Conservation (phyloP, 2,888 invertebrate species). For the Coremacera marginata region DNA sequence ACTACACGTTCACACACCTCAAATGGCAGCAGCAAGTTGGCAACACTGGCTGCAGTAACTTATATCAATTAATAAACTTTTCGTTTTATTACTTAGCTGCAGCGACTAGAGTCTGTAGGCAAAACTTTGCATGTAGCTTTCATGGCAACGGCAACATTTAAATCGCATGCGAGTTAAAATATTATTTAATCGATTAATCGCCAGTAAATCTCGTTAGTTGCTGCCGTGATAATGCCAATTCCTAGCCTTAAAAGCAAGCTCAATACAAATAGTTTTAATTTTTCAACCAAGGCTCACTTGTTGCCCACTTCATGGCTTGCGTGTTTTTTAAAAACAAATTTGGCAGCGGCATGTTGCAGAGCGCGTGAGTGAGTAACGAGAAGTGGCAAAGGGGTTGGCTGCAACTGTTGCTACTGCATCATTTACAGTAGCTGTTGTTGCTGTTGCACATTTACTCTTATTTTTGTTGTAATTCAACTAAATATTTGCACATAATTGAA, state of each 20-base stretch:
- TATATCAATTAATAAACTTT: conserved; percentile 21
- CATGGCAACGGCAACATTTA: neutral
- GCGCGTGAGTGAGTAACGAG: neutral
- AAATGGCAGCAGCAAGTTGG: neutral
- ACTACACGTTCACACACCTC: neutral
- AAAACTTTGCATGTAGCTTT: neutral
- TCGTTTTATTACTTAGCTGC: neutral
- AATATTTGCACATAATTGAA: too few relatives aligned
- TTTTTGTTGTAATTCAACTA: too few relatives aligned
- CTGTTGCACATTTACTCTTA: too few relatives aligned
- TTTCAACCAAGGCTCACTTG: neutral
- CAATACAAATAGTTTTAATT: too few relatives aligned
- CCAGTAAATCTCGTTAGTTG: neutral
- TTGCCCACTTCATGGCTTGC: neutral
- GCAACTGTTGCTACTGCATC: too few relatives aligned
- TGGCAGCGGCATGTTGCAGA: neutral
- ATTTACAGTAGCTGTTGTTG: neutral
- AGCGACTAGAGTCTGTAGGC: neutral
- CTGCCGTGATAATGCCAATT: neutral
- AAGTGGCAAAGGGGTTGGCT: too few relatives aligned
- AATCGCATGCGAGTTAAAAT: conserved; percentile 22
- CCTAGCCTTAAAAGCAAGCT: neutral
- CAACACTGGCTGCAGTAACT: neutral
- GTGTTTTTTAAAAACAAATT: neutral
- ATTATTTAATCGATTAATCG: conserved; percentile 34